Percentiles rank a stretch among this genome's conserved stretches.
phyloP scores from a whole-genome alignment of 2,888 invertebrate species.

The Aricia artaxerxes region DNA sequence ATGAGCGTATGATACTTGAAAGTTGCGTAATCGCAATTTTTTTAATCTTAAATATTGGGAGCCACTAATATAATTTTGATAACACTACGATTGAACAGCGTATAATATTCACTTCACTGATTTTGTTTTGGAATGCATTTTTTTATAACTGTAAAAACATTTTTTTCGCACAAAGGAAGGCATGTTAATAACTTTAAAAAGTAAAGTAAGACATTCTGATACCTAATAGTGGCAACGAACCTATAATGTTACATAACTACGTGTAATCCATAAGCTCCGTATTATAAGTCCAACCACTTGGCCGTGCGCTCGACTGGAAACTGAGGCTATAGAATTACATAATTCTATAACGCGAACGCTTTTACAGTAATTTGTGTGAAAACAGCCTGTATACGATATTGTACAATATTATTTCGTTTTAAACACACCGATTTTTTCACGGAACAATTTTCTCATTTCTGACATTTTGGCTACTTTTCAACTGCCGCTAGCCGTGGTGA shows the following conservation, averaged over 20 bases:
- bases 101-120: too few species aligned
- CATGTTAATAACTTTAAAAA: background rate
- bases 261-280: background rate
- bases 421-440: background rate
- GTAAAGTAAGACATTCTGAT: background rate
- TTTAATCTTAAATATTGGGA: background rate
- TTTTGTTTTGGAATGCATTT: too few species aligned
- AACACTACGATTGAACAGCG: too few species aligned
- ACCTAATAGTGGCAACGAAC: background rate
- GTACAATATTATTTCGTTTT: background rate
- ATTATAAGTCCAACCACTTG: constrained; percentile 12
- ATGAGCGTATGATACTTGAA: too few species aligned
- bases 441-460: too few species aligned
- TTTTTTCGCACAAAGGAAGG: background rate
- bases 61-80: too few species aligned
- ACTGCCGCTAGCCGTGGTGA: too few species aligned
- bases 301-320: background rate
- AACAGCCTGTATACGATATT: background rate
- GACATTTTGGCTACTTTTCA: too few species aligned
- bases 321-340: background rate
- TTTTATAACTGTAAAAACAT: too few species aligned
- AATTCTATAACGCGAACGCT: background rate
- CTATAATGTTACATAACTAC: background rate
- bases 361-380: background rate
- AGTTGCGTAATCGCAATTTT: background rate